Percentiles rank a stretch among this genome's conserved stretches.
Evolutionary conservation across 2,888 invertebrate genomes (phyloP).

Genomic region (Drosophila melanocephala): DNA sequence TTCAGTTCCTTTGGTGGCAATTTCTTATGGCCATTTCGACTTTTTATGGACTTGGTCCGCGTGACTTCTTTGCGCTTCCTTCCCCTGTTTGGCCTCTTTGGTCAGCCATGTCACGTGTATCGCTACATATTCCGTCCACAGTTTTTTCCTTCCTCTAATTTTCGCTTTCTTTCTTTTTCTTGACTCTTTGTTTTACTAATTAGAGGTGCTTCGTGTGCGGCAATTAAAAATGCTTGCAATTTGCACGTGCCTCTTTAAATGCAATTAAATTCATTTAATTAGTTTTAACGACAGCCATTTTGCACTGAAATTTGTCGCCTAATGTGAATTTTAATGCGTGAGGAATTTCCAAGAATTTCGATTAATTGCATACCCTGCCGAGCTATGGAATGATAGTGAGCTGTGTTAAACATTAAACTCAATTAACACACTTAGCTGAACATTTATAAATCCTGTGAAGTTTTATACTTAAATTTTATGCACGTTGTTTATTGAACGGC

Average conservation of each 20-base stretch:
- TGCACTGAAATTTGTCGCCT: constrained; percentile 57
- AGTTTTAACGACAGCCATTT: constrained; percentile 77
- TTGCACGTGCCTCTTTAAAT: constrained; percentile 74
- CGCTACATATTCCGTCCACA: constrained; percentile 9
- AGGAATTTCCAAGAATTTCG: constrained; percentile 6
- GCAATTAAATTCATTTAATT: constrained; percentile 79
- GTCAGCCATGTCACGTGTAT: constrained; percentile 44
- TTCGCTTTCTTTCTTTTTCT: background rate
- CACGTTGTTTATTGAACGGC: background rate
- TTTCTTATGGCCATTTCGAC: constrained; percentile 78
- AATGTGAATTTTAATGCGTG: constrained; percentile 36
- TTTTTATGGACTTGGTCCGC: constrained; percentile 74
- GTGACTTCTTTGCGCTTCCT: constrained; percentile 50
- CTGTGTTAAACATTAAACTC: background rate
- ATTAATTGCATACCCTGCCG: background rate
- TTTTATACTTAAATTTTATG: background rate
- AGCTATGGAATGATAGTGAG: background rate
- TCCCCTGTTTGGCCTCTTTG: background rate
- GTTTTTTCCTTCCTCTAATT: background rate
- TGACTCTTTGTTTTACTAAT: constrained; percentile 56
- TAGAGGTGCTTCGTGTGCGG: constrained; percentile 46
- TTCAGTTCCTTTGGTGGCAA: constrained; percentile 68
- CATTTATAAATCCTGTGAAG: background rate
- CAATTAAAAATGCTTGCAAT: constrained; percentile 74
- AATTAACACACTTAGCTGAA: constrained; percentile 4